phyloP scores from a whole-genome alignment of 1,140 invertebrate genomes.

The Neodiprion virginianus region DNA sequence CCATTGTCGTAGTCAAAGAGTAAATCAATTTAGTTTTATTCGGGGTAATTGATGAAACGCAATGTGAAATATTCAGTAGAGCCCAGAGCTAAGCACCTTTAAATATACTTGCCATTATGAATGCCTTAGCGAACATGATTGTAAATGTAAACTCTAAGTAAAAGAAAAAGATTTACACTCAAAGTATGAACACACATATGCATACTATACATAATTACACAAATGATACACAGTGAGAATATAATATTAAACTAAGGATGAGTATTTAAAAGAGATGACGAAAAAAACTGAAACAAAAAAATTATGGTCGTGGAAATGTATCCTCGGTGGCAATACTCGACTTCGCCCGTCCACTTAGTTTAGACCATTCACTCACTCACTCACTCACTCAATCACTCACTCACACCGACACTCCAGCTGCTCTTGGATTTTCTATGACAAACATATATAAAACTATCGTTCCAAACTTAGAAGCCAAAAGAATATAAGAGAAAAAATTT shows the following conservation, averaged over 20 bases:
- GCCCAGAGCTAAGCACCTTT: constrained; percentile 35
- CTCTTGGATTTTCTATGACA: not conserved
- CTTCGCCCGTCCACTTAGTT: constrained; percentile 44
- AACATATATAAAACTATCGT: too few relatives aligned
- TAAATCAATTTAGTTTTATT: too few relatives aligned
- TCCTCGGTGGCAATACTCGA: constrained; percentile 45
- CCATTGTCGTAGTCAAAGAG: too few relatives aligned
- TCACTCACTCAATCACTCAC: not conserved
- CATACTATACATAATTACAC: constrained; percentile 8
- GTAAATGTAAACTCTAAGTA: not conserved
- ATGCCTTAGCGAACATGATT: constrained; percentile 50
- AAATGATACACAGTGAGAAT: constrained; percentile 21
- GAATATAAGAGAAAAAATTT: not conserved
- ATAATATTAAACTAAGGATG: constrained; percentile 25
- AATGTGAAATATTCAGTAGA: not conserved
- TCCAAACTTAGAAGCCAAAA: too few relatives aligned
- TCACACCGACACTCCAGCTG: not conserved
- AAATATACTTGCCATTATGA: constrained; percentile 47
- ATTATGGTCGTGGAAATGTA: constrained; percentile 32
- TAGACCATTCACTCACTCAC: not conserved
- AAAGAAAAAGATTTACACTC: constrained; percentile 15
- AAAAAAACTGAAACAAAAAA: constrained; percentile 27
- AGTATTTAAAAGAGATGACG: constrained; percentile 35
- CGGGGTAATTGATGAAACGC: too few relatives aligned
- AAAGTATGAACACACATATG: not conserved